Base-by-base conservation (phyloP, 37 sponge, comb jelly and placozoan genomes). In the Diacarnus erythraeanus region DNA sequence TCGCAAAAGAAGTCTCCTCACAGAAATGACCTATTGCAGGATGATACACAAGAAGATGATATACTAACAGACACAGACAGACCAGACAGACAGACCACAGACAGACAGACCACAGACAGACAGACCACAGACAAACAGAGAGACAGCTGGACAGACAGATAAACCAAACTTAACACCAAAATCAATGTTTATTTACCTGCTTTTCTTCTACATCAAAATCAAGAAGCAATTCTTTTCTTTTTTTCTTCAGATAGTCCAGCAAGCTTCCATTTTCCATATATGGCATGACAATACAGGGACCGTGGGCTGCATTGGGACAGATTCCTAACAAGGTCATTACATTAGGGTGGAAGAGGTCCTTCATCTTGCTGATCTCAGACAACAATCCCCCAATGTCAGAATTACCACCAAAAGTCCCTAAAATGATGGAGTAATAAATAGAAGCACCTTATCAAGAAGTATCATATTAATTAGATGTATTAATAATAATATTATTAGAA, bases 201-300 rank as follows among this genome's bases (percentile, higher is more conserved):
- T 56, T 57, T 2, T 65, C 26, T 9, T 79, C 69, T 15, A 58
- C 57, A 69, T 79, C 65, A 41, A 59, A 37, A 23, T 68, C 26
- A 21, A 79, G 58, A 34, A 36, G 10, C 2, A 79, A 68, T 9
- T 68, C 42, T 3, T 15, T 20, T 20, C 83, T 73, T 47, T 82
- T 44, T 3, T 60, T 82, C 75, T 74, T 73, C 10, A 82, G 56
- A 75, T 82, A 82, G 35, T 38, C 29, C n/a, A 74, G 83, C 30
- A 82, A 38, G 36, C 75, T 82, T 30, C 83, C 83, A 82, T 82
- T 82, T 31, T 59, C 83, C 83, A 82, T 82, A 42, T 36, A 82
- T 3, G 83, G 83, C 75, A 82, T 73, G 25, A 82, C 66, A 35
- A 82, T 41, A 42, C 57, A 51, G 17, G 72, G 71, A 0, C 56